Conservation (phyloP, 2,797 vertebrate genomes). For the Muscicapa comitata region DNA sequence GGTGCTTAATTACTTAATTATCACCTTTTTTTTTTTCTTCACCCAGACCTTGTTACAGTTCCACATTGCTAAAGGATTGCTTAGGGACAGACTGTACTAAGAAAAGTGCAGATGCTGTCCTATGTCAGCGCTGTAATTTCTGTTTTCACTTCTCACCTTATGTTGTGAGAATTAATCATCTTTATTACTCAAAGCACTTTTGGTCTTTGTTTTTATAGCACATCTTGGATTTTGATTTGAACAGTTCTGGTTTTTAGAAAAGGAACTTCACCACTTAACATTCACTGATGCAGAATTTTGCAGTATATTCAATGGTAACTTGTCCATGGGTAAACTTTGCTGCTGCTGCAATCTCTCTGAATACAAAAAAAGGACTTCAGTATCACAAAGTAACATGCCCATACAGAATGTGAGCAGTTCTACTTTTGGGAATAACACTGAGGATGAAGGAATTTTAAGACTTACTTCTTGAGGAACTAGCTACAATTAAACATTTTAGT, state of each 20-base stretch:
- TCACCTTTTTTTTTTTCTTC: neutral
- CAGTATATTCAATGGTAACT: neutral
- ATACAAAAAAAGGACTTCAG: neutral
- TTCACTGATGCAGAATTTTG: neutral
- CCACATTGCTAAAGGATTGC: neutral
- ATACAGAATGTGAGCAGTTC: neutral
- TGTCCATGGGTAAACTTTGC: neutral
- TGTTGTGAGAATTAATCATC: neutral
- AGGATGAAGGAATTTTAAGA: neutral
- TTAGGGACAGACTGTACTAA: neutral
- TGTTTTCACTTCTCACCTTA: neutral
- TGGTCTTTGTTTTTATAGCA: neutral
- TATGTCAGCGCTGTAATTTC: neutral
- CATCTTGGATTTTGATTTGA: neutral
- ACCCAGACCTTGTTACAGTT: neutral
- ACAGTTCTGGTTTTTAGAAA: neutral
- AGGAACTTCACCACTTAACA: neutral
- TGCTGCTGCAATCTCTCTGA: neutral
- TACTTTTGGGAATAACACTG: neutral
- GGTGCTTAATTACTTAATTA: slow-evolving; percentile 58
- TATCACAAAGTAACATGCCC: rapidly evolving
- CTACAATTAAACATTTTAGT: neutral
- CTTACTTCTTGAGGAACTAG: neutral
- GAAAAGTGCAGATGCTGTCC: neutral
- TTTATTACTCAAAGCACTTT: neutral